Evolutionary conservation across 2,113 vertebrate species (phyloP).

Genomic region (Meleagris gallopavo): DNA sequence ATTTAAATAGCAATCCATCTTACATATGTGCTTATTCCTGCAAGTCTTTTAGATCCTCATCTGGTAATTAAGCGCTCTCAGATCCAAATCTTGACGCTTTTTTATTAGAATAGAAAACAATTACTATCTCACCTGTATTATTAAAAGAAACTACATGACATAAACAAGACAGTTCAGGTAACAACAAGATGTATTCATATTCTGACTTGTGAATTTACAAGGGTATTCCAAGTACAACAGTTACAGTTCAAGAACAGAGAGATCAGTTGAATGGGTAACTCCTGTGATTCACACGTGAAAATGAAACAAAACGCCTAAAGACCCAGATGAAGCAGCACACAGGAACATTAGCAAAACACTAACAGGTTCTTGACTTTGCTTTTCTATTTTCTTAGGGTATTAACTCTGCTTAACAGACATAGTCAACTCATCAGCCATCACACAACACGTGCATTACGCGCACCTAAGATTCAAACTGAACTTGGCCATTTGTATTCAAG

Average conservation of each 20-base stretch:
- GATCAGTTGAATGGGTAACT: not conserved
- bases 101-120: not conserved
- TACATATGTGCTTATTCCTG: not conserved
- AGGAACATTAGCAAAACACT: not conserved
- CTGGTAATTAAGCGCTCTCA: not conserved
- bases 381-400: not conserved
- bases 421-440: not conserved
- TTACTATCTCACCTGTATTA: not conserved
- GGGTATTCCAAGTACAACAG: not conserved
- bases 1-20: not conserved
- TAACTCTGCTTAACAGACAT: not conserved
- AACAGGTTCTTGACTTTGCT: not conserved
- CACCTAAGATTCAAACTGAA: not conserved
- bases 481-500: not conserved
- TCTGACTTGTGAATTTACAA: too few relatives aligned
- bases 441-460: rapidly evolving
- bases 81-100: not conserved
- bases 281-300: not conserved
- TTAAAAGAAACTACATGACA: too few relatives aligned
- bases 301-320: not conserved
- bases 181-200: not conserved
- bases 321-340: not conserved
- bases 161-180: not conserved
- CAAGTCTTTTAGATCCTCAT: too few relatives aligned
- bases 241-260: not conserved